A percentile compares a stretch with the other conserved stretches of the same genome.
phyloP scores from a whole-genome alignment of 1,140 invertebrate genomes.

The Metopolophium dirhodum region DNA sequence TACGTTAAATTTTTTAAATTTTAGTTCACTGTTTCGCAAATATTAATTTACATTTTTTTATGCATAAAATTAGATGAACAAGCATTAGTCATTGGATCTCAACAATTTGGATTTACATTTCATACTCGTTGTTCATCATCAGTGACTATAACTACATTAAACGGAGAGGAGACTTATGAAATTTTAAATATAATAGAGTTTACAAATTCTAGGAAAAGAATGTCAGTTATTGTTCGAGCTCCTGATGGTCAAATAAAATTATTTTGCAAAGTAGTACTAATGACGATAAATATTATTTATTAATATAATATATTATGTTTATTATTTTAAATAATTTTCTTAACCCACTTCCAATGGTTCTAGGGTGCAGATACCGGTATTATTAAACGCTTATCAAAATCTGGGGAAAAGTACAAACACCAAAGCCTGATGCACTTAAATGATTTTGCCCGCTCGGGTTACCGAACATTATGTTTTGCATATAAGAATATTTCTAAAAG shows the following conservation, averaged over 20 bases:
- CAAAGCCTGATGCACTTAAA: slow-evolving; percentile 26
- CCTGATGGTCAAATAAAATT: slow-evolving; percentile 33
- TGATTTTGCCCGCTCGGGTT: slow-evolving; percentile 43
- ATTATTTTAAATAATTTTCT: background rate
- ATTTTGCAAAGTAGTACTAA: slow-evolving; percentile 31
- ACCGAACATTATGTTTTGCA: slow-evolving; percentile 48
- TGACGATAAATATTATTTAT: background rate
- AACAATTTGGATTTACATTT: slow-evolving; percentile 87
- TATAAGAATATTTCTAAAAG: slow-evolving; percentile 8
- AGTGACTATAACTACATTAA: slow-evolving; percentile 78
- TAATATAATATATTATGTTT: background rate
- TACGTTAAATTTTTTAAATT: background rate
- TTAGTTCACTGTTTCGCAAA: background rate
- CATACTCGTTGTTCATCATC: slow-evolving; percentile 82
- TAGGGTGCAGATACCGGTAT: slow-evolving; percentile 51
- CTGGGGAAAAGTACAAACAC: background rate
- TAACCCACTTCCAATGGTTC: background rate
- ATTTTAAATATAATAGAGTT: slow-evolving; percentile 81
- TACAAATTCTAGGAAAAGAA: slow-evolving; percentile 36
- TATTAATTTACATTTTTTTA: slow-evolving; percentile 39
- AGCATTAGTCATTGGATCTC: slow-evolving; percentile 92
- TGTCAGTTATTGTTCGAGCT: slow-evolving; percentile 49
- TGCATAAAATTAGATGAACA: slow-evolving; percentile 73
- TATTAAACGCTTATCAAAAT: slow-evolving; percentile 4
- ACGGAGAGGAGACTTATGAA: slow-evolving; percentile 77